Conservation (phyloP, 1,140 invertebrate species). For the Armadillidium nasatum region DNA sequence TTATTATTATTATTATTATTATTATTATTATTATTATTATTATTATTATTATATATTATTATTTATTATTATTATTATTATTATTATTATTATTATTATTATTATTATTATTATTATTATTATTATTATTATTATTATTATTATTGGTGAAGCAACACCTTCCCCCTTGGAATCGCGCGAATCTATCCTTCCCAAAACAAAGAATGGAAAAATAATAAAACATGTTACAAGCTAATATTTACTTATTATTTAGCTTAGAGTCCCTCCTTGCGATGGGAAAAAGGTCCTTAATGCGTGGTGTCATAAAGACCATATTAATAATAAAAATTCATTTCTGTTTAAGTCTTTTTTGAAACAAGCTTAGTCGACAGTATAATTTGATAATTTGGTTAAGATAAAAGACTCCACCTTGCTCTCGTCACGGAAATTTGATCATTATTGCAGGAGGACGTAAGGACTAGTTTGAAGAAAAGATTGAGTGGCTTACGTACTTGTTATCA, state of each 20-base stretch:
- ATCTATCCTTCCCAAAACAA: constrained; percentile 7
- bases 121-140: not conserved
- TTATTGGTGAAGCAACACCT: not conserved
- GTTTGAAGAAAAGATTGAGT: not conserved
- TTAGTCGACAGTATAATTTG: constrained; percentile 13
- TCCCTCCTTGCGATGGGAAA: not conserved
- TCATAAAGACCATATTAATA: not conserved
- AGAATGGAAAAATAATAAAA: constrained; percentile 11
- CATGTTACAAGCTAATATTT: constrained; percentile 13
- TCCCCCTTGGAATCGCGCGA: not conserved
- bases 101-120: no score
- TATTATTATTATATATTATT: no score
- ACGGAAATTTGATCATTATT: not conserved
- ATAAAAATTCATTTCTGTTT: not conserved
- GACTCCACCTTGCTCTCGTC: not conserved
- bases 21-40: no score
- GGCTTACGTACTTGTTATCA: not conserved
- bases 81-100: no score
- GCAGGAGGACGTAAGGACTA: not conserved
- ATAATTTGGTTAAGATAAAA: constrained; percentile 9
- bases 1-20: no score
- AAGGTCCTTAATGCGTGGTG: not conserved
- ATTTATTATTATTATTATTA: no score
- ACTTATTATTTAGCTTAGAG: not conserved
- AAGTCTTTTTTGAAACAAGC: not conserved